These are phyloP conservation scores for Phoenicopterus ruber DNA, from an alignment of 2,113 vertebrate species.

Conservation along the genomic window DNA sequence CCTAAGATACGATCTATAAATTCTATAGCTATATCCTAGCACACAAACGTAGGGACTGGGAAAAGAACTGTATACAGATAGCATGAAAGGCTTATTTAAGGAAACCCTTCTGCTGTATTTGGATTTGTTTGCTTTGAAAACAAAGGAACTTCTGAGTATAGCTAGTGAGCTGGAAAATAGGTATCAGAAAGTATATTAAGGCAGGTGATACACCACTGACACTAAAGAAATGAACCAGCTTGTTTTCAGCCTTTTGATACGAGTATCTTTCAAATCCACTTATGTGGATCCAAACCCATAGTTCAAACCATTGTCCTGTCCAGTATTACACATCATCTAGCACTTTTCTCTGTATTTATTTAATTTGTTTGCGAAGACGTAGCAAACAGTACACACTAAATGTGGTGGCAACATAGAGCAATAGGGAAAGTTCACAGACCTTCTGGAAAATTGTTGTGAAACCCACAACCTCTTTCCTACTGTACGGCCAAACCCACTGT, in stretches of 20 bases:
- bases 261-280: neutral
- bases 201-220: neutral
- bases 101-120: neutral
- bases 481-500: neutral
- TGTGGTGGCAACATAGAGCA: neutral
- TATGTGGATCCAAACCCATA: neutral
- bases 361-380: neutral
- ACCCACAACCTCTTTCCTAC: neutral
- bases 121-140: constrained; percentile 19
- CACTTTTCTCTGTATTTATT: neutral
- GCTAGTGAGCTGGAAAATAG: neutral
- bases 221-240: neutral
- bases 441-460: neutral
- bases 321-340: neutral
- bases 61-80: neutral
- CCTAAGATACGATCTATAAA: neutral
- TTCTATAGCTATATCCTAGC: neutral
- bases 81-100: neutral
- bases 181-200: neutral
- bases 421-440: neutral
- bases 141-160: neutral
- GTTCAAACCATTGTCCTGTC: neutral
- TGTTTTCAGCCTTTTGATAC: neutral
- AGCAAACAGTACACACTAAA: neutral
- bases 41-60: neutral